These are phyloP conservation scores for Pristionchus entomophagus DNA, from an alignment of 2,888 invertebrate genomes.

Conservation along the genomic window DNA sequence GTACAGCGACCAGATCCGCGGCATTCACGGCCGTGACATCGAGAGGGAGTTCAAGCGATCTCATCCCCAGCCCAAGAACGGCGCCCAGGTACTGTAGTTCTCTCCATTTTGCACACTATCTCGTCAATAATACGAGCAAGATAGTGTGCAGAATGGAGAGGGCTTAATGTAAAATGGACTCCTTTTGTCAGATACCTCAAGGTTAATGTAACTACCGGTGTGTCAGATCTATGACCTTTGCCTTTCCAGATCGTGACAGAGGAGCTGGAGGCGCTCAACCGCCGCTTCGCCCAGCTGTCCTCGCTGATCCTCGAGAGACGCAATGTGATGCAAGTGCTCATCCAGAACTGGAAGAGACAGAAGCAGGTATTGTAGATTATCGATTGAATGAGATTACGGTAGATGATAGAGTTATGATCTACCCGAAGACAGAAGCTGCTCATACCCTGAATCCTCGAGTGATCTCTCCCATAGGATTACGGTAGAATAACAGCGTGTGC, in stretches of 20 bases:
- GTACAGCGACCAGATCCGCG: conserved; percentile 85
- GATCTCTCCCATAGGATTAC: not conserved
- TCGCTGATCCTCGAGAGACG: conserved; percentile 75
- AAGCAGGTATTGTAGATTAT: conserved; percentile 72
- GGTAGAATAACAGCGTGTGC: not conserved
- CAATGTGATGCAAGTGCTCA: conserved; percentile 74
- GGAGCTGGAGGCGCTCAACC: conserved; percentile 75
- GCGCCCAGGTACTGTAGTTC: conserved; percentile 62
- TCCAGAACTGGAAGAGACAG: conserved; percentile 76
- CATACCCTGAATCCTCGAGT: conserved; percentile 30
- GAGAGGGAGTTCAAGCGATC: conserved; percentile 67
- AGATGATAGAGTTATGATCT: not conserved
- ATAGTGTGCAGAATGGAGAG: no score
- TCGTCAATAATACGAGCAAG: no score
- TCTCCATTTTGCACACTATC: no score
- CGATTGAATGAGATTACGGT: not conserved
- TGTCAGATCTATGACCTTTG: not conserved
- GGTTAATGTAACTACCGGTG: not conserved
- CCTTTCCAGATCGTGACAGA: conserved; percentile 64
- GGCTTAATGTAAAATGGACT: not conserved
- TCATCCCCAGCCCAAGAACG: conserved; percentile 74
- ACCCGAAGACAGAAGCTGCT: not conserved
- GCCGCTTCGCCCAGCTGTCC: conserved; percentile 75
- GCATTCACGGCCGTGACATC: conserved; percentile 70
- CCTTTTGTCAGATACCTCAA: not conserved